These are phyloP conservation scores for Ericerus pela DNA, from an alignment of 1,140 invertebrate genomes.

Conservation along the genomic window DNA sequence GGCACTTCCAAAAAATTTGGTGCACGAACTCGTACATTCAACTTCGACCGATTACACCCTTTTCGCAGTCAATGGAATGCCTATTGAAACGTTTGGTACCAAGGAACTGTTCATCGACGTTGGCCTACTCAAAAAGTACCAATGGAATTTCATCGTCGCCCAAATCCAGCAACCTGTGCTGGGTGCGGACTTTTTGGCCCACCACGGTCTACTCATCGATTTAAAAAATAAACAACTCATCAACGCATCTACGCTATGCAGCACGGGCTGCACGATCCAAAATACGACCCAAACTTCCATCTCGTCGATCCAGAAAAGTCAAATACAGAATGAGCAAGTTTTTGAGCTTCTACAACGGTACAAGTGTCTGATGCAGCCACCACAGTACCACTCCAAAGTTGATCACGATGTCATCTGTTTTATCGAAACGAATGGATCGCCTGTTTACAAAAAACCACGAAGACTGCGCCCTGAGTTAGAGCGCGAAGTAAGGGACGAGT, in stretches of 20 bases:
- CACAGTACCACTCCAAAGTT: neutral
- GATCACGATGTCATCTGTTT: neutral
- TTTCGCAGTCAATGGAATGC: slow-evolving; percentile 11
- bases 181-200: neutral
- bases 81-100: neutral
- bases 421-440: neutral
- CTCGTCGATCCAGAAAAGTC: neutral
- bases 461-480: slow-evolving; percentile 18
- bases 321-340: neutral
- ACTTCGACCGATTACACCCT: no score
- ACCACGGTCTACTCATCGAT: neutral
- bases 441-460: neutral
- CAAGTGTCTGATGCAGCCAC: neutral
- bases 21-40: neutral
- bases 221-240: neutral
- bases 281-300: neutral
- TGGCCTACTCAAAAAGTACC: neutral
- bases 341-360: neutral
- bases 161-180: neutral
- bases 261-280: neutral
- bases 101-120: neutral
- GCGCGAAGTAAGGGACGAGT: slow-evolving; percentile 20
- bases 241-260: neutral
- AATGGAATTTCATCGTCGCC: neutral
- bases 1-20: neutral